Percentiles rank a stretch among this genome's conserved stretches.
phyloP scores from a whole-genome alignment of 2,113 vertebrate genomes.

The Albula glossodonta region DNA sequence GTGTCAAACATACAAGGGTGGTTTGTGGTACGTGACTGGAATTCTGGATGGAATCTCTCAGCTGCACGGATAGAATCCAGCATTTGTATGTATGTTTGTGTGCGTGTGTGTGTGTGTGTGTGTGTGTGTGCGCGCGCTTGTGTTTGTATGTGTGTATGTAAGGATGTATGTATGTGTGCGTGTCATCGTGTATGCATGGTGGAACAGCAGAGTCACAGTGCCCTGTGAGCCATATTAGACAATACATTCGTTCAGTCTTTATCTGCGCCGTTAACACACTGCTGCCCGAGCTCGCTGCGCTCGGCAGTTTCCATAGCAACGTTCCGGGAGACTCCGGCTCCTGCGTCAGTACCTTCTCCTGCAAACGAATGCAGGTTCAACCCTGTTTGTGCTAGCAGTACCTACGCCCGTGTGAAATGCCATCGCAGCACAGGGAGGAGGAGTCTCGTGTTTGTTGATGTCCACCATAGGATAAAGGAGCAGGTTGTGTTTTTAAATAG shows the following conservation, averaged over 20 bases:
- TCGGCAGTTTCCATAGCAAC: conserved; percentile 18
- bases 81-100: background rate
- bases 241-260: background rate
- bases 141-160: too few species aligned
- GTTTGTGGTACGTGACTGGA: too few species aligned
- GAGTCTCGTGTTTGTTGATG: too few species aligned
- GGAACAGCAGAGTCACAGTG: background rate
- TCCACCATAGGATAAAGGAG: too few species aligned
- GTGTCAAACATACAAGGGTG: background rate
- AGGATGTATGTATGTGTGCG: background rate
- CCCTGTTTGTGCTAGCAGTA: background rate
- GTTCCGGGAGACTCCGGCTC: background rate
- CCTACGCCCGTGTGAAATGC: background rate
- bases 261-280: conserved; percentile 11
- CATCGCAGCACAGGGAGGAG: too few species aligned
- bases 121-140: too few species aligned
- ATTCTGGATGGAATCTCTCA: too few species aligned
- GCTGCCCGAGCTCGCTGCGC: background rate
- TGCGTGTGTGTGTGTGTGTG: background rate
- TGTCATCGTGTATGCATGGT: background rate
- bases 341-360: background rate
- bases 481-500: too few species aligned
- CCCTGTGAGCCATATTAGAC: background rate
- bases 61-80: too few species aligned
- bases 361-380: background rate